Evolutionary conservation across 2,797 vertebrate species (phyloP), one percentile per base, ranked within the genome.

Genomic region (Sebastes matsubarae): DNA sequence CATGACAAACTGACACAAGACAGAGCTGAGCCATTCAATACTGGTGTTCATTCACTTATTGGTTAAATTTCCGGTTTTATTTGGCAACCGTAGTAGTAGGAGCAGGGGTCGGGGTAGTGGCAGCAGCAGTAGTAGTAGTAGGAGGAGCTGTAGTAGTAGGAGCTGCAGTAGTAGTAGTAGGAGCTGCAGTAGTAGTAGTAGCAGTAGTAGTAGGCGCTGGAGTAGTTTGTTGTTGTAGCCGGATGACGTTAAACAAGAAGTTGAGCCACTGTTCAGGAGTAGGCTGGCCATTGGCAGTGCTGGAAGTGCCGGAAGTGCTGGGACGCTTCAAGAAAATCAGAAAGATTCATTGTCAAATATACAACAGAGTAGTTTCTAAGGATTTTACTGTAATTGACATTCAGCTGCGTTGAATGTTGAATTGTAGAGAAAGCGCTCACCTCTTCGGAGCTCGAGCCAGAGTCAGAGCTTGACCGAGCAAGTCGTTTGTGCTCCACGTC

Each of bases 251-350:
- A 4, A 24, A 0, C 11, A 68, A 2, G 20, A 68, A 6, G 22
- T 63, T 5, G 1, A 58, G 0, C 25, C 4, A 12, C 20, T 70
- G 38, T 1, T 60, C 1, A 9, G 1, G 0, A 30, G 0, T 5
- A 6, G 8, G 12, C 55, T 27, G 66, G 9, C n/a, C 36, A 3
- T 36, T 36, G 34, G 34, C 1, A 36, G 34, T 14, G 36, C 36
- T 5, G 11, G 36, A 38, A 38, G 36, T 13, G 12, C 36, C 0
- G 36, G 36, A 38, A 38, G 36, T 38, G 36, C 13, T 10, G 22
- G 5, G 0, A 38, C 1, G 1, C 69, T 68, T 36, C 1, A 29
- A 24, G 6, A 18, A 27, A 61, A 52, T 52, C 14, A 34, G 8
- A 63, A 25, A 58, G 7, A 68, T 27, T 42, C 2, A 50, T 68